Conservation (phyloP, 92 coral and sea anemone genomes). For the Palythoa heliodiscus region DNA sequence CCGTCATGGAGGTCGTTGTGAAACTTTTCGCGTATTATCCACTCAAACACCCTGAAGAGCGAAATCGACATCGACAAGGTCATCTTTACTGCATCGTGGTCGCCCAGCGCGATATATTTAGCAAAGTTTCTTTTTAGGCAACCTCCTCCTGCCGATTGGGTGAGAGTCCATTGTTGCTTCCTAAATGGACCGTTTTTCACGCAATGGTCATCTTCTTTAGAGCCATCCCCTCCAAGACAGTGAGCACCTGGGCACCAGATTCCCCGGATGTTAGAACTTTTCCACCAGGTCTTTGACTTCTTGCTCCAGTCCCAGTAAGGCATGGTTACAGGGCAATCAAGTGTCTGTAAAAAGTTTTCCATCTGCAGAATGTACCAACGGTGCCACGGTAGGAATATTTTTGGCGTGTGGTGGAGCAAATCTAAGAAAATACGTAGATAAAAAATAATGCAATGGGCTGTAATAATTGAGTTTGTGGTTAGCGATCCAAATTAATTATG, state of each 20-base stretch:
- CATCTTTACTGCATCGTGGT: constrained; percentile 30
- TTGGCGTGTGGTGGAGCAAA: constrained; percentile 48
- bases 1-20: constrained; percentile 74
- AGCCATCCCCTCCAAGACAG: constrained; percentile 60
- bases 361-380: constrained; percentile 55
- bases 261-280: constrained; percentile 18
- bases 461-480: no score
- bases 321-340: constrained; percentile 57
- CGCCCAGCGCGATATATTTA: constrained; percentile 21
- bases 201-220: constrained; percentile 27
- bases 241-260: constrained; percentile 55
- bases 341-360: constrained; percentile 50
- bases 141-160: constrained; percentile 59
- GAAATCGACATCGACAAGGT: constrained; percentile 41
- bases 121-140: constrained; percentile 67
- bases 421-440: neutral
- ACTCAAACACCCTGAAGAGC: constrained; percentile 56
- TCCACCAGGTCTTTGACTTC: constrained; percentile 55
- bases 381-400: constrained; percentile 61
- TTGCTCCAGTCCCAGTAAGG: constrained; percentile 69
- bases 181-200: constrained; percentile 69
- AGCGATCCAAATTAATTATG: no score
- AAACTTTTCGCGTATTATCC: constrained; percentile 55
- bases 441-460: no score
- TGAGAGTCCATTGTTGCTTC: constrained; percentile 50